A percentile compares a stretch with the other conserved stretches of the same genome.
These are phyloP conservation scores for Sphaerophoria taeniata DNA, from an alignment of 2,888 invertebrate genomes.

Conservation along the genomic window DNA sequence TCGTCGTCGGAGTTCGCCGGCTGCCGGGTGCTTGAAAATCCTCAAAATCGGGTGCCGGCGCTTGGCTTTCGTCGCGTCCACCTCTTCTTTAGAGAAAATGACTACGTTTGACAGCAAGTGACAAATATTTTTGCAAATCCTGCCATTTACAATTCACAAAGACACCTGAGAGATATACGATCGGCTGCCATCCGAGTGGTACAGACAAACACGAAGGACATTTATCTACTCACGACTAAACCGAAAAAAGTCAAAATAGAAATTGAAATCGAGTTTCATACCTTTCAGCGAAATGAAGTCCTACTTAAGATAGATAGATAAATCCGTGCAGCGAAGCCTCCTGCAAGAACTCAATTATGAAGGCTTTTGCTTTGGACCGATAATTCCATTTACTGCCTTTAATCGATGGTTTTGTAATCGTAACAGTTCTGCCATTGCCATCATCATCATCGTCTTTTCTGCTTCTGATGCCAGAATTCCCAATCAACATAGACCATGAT, in stretches of 20 bases:
- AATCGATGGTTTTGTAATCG: conserved; percentile 71
- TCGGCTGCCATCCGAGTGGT: background rate
- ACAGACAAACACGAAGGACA: conserved; percentile 28
- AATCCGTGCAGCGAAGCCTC: conserved; percentile 82
- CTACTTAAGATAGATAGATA: conserved; percentile 79
- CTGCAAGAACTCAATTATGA: conserved; percentile 81
- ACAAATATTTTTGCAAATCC: conserved; percentile 65
- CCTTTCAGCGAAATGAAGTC: conserved; percentile 81
- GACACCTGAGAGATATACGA: background rate
- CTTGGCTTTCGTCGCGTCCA: no score
- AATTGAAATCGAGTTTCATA: conserved; percentile 72
- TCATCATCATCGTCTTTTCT: background rate
- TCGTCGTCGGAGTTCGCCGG: background rate
- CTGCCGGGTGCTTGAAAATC: conserved; percentile 9
- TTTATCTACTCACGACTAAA: background rate
- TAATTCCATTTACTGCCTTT: conserved; percentile 69
- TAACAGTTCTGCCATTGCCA: conserved; percentile 36
- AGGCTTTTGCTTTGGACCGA: conserved; percentile 77
- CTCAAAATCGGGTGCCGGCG: no score
- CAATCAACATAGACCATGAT: conserved; percentile 65
- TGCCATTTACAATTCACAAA: conserved; percentile 53
- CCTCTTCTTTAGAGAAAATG: background rate
- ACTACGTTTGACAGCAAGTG: conserved; percentile 29
- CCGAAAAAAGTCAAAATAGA: background rate
- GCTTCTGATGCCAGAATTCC: conserved; percentile 34